Evolutionary conservation across 2,797 vertebrate genomes (phyloP).

Genomic region (Monodelphis domestica): DNA sequence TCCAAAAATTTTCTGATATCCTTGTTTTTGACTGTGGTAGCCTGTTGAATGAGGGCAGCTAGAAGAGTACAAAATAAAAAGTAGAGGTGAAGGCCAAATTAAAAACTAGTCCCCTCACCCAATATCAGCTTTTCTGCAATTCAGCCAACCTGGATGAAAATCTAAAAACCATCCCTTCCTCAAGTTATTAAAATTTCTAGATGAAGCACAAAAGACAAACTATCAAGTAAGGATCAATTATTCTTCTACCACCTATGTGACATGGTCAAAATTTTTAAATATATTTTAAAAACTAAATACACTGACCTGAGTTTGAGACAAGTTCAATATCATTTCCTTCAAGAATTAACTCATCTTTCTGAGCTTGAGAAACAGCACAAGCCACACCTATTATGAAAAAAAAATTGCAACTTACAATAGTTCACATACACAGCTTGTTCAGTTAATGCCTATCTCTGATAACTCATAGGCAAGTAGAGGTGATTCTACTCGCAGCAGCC

Average conservation of each 20-base stretch:
- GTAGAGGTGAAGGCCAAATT: background rate
- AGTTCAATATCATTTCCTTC: conserved; percentile 99
- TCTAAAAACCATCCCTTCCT: background rate
- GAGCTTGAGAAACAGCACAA: conserved; percentile 92
- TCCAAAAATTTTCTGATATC: conserved; percentile 99
- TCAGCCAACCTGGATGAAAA: background rate
- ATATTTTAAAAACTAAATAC: conserved; percentile 14
- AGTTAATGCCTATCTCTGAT: background rate
- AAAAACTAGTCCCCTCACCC: background rate
- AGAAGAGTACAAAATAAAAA: conserved; percentile 61
- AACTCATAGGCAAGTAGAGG: background rate
- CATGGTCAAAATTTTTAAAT: background rate
- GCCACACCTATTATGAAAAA: conserved; percentile 88
- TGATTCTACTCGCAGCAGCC: background rate
- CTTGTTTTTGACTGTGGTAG: conserved; percentile 99
- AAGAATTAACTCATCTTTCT: conserved; percentile 98
- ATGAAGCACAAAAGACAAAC: background rate
- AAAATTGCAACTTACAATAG: too few species aligned
- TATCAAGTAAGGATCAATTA: background rate
- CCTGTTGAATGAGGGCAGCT: conserved; percentile 99
- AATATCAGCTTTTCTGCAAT: background rate
- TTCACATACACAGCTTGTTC: too few species aligned
- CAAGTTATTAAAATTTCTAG: background rate
- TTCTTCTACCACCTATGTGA: background rate
- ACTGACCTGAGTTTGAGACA: conserved; percentile 98